Base-by-base conservation (phyloP, 2,113 vertebrate species). In the Salvelinus fontinalis region DNA sequence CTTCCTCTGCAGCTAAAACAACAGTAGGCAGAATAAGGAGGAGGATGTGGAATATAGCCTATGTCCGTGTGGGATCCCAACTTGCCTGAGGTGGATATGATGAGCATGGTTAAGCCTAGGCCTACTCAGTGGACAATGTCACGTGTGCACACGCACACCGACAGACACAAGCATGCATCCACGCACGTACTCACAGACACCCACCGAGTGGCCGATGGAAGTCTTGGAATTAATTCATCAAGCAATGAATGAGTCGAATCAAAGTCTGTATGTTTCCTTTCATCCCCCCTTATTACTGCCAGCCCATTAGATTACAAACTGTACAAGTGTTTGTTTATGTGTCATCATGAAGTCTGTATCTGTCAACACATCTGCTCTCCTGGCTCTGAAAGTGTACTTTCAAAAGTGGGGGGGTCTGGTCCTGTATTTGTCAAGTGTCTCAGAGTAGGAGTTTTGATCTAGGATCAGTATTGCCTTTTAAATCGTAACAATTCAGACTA, bases 1-100 rank as follows among this genome's bases (percentile, higher is more conserved):
- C 71, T 76, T 81, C 83, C 74, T 84, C 67, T 22, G 4, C 76
- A 79, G 44, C 64, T 81, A 79, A 65, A 78, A 76, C 71, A 75
- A 77, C 48, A 79, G 39, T 48, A 75, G 60, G 20, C 20, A 31
- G 71, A 9, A 18, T 29, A 31, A 18, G 31, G 57, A 14, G 16
- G 68, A 49, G 12, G 34, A 82, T 64, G 64, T 54, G 51, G 16
- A 54, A 54, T 54, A 54, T 18, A 54, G 14, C 39, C 39, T 39
- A 39, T 39, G 39, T 39, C 39, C 39, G 39, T 39, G 39, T 39
- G 39, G 39, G 39, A 9, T 44, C 39, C 2, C 8, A 44, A 44
- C 39, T 44, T 44, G 39, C 9, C 39, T 44, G 39, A 44, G 9
- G 39, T 44, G 9, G 39, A 11, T 44, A 44, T 44, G 39, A 44